Conservation (phyloP, 2,797 vertebrate species). For the Sorex maritimensis region DNA sequence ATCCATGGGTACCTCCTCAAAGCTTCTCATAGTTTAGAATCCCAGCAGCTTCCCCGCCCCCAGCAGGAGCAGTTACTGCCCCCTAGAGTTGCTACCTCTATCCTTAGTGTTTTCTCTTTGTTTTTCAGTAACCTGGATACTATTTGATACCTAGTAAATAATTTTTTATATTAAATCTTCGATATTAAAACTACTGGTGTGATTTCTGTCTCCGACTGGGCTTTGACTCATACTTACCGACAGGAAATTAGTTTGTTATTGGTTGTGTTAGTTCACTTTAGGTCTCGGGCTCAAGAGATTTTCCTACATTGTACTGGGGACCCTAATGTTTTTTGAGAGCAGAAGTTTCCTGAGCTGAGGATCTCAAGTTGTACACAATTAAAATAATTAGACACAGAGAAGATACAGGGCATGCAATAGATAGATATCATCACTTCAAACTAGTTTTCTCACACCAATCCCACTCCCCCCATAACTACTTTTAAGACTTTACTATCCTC, state of each 20-base stretch:
- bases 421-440: background rate
- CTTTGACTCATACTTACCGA: background rate
- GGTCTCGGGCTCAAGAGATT: background rate
- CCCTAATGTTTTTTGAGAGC: conserved; percentile 41
- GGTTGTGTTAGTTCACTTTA: background rate
- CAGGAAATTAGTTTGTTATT: background rate
- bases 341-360: background rate
- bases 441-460: conserved; percentile 10
- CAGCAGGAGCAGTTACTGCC: background rate
- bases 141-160: background rate
- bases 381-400: background rate
- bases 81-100: background rate
- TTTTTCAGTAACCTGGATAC: conserved; percentile 18
- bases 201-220: conserved; percentile 30
- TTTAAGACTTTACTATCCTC: conserved; percentile 58
- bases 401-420: background rate
- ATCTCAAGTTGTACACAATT: conserved; percentile 27
- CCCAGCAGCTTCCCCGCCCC: background rate
- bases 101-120: background rate
- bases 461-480: background rate
- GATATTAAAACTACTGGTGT: conserved; percentile 11
- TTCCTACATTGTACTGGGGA: conserved; percentile 10
- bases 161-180: conserved; percentile 38
- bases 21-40: background rate
- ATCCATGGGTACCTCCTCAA: background rate